Percentiles rank a stretch among this genome's conserved stretches.
These are phyloP conservation scores for Eupelmus urozonus DNA, from an alignment of 2,888 invertebrate genomes.

Conservation along the genomic window DNA sequence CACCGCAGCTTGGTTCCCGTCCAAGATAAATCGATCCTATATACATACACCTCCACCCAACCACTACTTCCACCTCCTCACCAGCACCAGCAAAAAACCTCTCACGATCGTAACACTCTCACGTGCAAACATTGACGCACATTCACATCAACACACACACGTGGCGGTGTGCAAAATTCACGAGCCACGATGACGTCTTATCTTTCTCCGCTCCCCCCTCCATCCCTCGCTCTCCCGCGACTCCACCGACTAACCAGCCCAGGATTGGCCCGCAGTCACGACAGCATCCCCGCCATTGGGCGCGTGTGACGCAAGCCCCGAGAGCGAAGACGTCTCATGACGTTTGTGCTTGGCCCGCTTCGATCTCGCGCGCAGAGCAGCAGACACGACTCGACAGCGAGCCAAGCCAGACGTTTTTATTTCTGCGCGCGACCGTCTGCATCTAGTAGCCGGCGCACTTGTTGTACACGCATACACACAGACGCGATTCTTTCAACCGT, in stretches of 20 bases:
- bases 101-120: neutral
- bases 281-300: constrained; percentile 15
- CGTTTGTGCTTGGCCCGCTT: constrained; percentile 3
- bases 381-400: constrained; percentile 17
- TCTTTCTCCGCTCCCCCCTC: neutral
- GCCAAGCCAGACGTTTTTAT: constrained; percentile 22
- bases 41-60: neutral
- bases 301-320: constrained; percentile 20
- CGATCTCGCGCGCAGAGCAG: neutral
- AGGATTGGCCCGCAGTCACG: constrained; percentile 17
- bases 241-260: neutral
- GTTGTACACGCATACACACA: neutral
- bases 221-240: neutral
- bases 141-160: neutral
- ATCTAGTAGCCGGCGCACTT: constrained; percentile 17
- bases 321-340: neutral
- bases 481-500: neutral
- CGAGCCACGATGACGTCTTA: constrained; percentile 37
- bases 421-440: neutral
- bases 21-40: constrained; percentile 29
- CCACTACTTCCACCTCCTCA: neutral
- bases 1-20: constrained; percentile 2
- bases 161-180: constrained; percentile 15
- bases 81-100: too few species aligned
- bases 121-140: neutral